Base-by-base conservation (phyloP, 1,140 invertebrate species). In the Formica selysi region DNA sequence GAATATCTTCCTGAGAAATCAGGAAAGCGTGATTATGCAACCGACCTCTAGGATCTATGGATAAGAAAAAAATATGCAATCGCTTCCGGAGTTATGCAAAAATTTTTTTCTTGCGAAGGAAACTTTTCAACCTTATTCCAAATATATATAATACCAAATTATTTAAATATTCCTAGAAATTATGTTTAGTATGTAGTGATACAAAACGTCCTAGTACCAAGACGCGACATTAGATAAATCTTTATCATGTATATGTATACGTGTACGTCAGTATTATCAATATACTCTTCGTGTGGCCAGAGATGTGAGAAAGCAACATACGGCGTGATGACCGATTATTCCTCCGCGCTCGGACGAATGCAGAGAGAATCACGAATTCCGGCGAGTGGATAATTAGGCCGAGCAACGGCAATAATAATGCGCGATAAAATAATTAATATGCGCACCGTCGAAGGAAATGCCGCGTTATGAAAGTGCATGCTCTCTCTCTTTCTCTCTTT, bases 381-480 rank as follows among this genome's bases (percentile, higher is more conserved):
- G 65, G 1, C 29, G 26, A 32, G 16, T 38, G 51, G 38, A 62
- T 83, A 83, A 83, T 83, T 83, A 41, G 68, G n/a, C 79, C 54
- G 8, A 59, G 51, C 67, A 81, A 81, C 67, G 54, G 38, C 38
- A 73, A 74, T 62, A 74, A 83, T 83, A 83, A 83, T 44, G 26
- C 51, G 54, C 68, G 38, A 48, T 68, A 61, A 38, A 61, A 74
- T 74, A 73, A 83, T 83, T 73, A 26, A 83, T 74, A 73, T 54
- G 54, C 32, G 26, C 54, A 26, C 65, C 26, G 62, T 79, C 76
- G 54, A 83, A 81, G 59, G 48, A 84, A 86, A 65, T 76, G 41
- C 57, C 78, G 59, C 80, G 68, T 87, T 84, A 71, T 68, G 61
- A 74, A 84, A 87, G 79, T 67, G 36, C 44, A 59, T 68, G 32